phyloP scores from a whole-genome alignment of 2,888 invertebrate species.

The Callosobruchus maculatus region DNA sequence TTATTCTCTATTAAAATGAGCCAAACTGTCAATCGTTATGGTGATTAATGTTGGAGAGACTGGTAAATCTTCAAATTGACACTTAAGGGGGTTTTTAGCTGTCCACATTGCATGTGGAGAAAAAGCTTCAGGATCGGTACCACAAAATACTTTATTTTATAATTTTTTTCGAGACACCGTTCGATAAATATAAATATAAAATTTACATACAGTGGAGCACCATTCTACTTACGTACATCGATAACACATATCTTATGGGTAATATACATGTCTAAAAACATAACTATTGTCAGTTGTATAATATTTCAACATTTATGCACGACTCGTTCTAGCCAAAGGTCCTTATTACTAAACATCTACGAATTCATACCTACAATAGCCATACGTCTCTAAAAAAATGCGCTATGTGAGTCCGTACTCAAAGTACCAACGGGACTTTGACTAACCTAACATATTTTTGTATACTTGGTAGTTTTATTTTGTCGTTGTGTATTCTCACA shows the following conservation, averaged over 20 bases:
- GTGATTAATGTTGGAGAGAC: too few species aligned
- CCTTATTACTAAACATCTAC: neutral
- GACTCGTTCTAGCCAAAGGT: neutral
- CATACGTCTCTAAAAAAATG: neutral
- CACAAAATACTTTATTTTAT: conserved; percentile 24
- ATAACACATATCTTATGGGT: neutral
- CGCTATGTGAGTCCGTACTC: neutral
- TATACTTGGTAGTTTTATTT: too few species aligned
- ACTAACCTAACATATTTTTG: too few species aligned
- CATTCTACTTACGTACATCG: conserved; percentile 19
- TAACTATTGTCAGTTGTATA: neutral
- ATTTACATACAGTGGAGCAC: conserved; percentile 35
- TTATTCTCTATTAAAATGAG: too few species aligned
- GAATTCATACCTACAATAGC: neutral
- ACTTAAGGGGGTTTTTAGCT: too few species aligned
- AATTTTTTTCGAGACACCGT: conserved; percentile 14
- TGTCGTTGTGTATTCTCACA: too few species aligned
- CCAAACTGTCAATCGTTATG: too few species aligned
- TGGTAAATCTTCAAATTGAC: too few species aligned
- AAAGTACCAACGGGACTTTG: too few species aligned
- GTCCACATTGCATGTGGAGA: too few species aligned
- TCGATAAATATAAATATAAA: conserved; percentile 38
- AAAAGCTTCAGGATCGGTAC: neutral
- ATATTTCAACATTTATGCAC: neutral
- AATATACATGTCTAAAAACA: neutral